These are phyloP conservation scores for Cassiopea andromeda DNA, from an alignment of 30 jellyfish, hydroid and myxozoan genomes.

Conservation along the genomic window DNA sequence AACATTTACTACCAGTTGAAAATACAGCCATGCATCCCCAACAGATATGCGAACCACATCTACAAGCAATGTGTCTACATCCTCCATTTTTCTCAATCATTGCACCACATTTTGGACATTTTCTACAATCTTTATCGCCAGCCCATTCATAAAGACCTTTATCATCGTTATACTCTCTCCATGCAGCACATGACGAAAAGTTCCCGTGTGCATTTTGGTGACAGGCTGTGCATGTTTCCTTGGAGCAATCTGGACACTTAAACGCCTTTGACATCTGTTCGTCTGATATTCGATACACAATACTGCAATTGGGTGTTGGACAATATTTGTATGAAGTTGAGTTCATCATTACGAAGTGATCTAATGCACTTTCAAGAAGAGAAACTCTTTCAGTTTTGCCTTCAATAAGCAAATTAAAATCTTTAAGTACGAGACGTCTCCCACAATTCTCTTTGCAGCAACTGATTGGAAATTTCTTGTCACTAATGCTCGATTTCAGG, in stretches of 20 bases:
- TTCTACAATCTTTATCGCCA: slow-evolving; percentile 8
- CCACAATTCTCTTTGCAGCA: slow-evolving; percentile 37
- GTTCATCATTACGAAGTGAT: slow-evolving; percentile 21
- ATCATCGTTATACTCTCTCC: slow-evolving; percentile 24
- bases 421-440: slow-evolving; percentile 16
- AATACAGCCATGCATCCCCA: slow-evolving; percentile 64
- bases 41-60: slow-evolving; percentile 62
- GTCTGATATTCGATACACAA: slow-evolving; percentile 40
- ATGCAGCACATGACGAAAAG: slow-evolving; percentile 11
- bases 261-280: slow-evolving; percentile 20
- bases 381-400: not conserved
- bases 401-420: not conserved
- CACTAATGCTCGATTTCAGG: slow-evolving; percentile 11
- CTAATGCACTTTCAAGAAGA: slow-evolving; percentile 19
- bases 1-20: not conserved
- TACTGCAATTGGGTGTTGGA: slow-evolving; percentile 59
- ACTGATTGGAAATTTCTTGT: slow-evolving; percentile 21
- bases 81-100: slow-evolving; percentile 67
- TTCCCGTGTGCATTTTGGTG: slow-evolving; percentile 21
- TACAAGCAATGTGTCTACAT: slow-evolving; percentile 57
- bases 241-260: slow-evolving; percentile 39
- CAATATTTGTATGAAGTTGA: slow-evolving; percentile 42
- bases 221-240: slow-evolving; percentile 48
- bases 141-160: slow-evolving; percentile 40
- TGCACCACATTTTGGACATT: slow-evolving; percentile 60